A percentile compares a stretch with the other conserved stretches of the same genome.
Conservation (phyloP, 1,140 invertebrate genomes). For the Drosophila ogumai region DNA sequence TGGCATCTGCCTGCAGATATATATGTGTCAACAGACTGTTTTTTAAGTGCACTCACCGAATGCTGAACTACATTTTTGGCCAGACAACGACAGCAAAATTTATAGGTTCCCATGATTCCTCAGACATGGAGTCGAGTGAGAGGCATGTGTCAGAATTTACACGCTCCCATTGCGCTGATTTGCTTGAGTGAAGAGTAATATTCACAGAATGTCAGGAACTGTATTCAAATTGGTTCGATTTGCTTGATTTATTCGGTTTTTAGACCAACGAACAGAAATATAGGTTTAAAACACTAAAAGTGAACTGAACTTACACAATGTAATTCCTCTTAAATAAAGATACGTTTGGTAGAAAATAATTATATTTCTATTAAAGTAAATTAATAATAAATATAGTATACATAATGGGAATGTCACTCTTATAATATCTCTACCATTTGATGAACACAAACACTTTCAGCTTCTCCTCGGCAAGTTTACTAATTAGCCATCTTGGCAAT, state of each 20-base stretch:
- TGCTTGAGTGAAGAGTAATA: conserved; percentile 58
- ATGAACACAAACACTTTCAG: conserved; percentile 21
- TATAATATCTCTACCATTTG: conserved; percentile 18
- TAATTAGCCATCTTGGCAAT: conserved; percentile 36
- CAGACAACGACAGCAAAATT: conserved; percentile 53
- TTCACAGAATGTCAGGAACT: conserved; percentile 37
- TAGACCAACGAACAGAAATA: too few relatives aligned
- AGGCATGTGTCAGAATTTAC: conserved; percentile 79
- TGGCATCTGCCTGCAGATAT: conserved; percentile 7
- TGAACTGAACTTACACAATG: too few relatives aligned
- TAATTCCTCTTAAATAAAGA: background rate
- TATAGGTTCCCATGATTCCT: conserved; percentile 49
- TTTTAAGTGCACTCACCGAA: conserved; percentile 60
- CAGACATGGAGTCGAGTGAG: conserved; percentile 40
- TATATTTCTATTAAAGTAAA: too few relatives aligned
- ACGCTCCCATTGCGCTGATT: conserved; percentile 73
- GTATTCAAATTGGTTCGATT: conserved; percentile 13
- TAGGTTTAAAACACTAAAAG: too few relatives aligned
- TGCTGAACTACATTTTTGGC: conserved; percentile 63
- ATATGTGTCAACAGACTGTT: background rate
- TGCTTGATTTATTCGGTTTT: conserved; percentile 1
- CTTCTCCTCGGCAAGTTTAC: conserved; percentile 20
- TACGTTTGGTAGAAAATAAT: too few relatives aligned
- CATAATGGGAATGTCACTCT: too few relatives aligned
- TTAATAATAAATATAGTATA: too few relatives aligned